These are phyloP conservation scores for Karalla daura DNA, from an alignment of 2,797 vertebrate genomes.

Conservation along the genomic window DNA sequence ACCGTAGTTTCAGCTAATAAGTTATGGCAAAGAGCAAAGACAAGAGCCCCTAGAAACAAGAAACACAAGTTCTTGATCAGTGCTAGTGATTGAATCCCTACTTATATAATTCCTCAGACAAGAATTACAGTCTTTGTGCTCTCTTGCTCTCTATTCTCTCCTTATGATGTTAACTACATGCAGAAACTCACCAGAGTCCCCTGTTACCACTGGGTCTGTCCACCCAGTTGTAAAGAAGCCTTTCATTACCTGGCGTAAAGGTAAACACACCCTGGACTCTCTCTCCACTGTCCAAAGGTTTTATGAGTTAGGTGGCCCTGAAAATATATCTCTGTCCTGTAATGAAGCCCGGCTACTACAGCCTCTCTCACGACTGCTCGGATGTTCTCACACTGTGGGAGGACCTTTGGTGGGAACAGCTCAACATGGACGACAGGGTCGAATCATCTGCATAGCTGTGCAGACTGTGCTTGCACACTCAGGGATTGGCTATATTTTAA, in stretches of 20 bases:
- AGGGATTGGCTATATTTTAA: too few species aligned
- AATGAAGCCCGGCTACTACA: constrained; percentile 50
- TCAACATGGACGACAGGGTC: too few species aligned
- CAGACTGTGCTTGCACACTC: too few species aligned
- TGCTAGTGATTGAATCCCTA: too few species aligned
- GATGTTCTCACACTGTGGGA: constrained; percentile 46
- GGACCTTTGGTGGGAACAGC: constrained; percentile 32
- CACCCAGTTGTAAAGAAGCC: constrained; percentile 55
- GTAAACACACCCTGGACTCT: constrained; percentile 48
- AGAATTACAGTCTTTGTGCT: too few species aligned
- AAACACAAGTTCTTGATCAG: too few species aligned
- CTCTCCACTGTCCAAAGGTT: constrained; percentile 23
- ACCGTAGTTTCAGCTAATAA: too few species aligned
- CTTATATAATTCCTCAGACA: too few species aligned
- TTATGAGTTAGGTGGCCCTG: constrained; percentile 45
- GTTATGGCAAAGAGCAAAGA: too few species aligned
- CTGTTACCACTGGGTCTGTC: constrained; percentile 30
- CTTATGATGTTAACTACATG: constrained; percentile 42
- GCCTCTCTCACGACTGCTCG: constrained; percentile 34
- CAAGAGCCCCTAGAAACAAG: too few species aligned
- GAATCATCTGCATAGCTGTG: too few species aligned
- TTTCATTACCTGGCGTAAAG: constrained; percentile 69
- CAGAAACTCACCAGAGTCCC: constrained; percentile 21
- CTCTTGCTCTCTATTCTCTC: constrained; percentile 46
- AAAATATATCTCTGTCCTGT: constrained; percentile 67